A percentile compares a stretch with the other conserved stretches of the same genome.
phyloP scores from a whole-genome alignment of 2,797 vertebrate genomes.

The Clarias laeviceps region DNA sequence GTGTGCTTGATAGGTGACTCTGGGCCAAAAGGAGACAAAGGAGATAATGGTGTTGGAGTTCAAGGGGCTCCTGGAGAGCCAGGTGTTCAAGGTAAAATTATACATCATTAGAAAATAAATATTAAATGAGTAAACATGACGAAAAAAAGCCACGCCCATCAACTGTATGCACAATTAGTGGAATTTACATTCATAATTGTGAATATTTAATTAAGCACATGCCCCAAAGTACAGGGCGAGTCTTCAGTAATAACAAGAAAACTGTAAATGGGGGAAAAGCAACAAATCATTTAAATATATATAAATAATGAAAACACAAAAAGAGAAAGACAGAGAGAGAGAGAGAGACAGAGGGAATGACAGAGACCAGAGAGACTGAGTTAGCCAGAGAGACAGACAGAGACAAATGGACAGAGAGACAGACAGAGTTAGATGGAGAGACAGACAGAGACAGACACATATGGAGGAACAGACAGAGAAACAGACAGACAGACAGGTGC shows the following conservation, averaged over 20 bases:
- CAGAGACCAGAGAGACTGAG: too few relatives aligned
- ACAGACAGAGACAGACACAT: too few relatives aligned
- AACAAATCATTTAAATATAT: too few relatives aligned
- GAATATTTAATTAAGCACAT: neutral
- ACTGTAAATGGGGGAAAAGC: neutral
- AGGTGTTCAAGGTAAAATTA: conserved; percentile 71
- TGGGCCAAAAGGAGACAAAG: conserved; percentile 73
- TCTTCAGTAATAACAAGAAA: neutral
- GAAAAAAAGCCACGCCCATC: neutral
- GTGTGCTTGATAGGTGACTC: conserved; percentile 67
- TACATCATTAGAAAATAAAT: neutral
- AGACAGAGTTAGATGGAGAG: too few relatives aligned
- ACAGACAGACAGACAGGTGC: too few relatives aligned
- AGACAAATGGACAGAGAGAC: too few relatives aligned
- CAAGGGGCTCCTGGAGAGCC: conserved; percentile 72
- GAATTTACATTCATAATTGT: neutral
- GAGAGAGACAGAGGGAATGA: too few relatives aligned
- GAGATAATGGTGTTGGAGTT: conserved; percentile 73
- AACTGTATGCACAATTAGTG: neutral
- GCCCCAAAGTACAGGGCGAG: too few relatives aligned
- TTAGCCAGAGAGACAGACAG: too few relatives aligned
- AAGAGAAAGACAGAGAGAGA: too few relatives aligned
- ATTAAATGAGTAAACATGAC: neutral
- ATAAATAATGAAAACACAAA: too few relatives aligned
- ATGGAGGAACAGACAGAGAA: too few relatives aligned